Conservation (phyloP, 2,797 vertebrate species). For the Micropoecilia bifurca region DNA sequence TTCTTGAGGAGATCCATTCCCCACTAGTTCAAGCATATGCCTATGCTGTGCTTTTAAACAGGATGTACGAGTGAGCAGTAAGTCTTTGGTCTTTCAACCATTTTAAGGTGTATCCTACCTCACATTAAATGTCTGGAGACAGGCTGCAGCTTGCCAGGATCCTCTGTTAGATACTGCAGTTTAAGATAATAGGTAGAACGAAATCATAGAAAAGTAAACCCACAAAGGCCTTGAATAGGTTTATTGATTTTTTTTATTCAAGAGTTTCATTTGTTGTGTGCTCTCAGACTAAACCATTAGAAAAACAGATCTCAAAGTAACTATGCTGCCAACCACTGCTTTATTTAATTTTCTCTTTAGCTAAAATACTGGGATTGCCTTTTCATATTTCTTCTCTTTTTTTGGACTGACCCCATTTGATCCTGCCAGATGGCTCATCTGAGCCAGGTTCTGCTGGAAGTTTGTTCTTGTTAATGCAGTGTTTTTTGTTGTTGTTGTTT, state of each 20-base stretch:
- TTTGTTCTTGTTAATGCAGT: background rate
- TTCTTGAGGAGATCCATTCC: background rate
- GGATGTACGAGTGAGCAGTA: background rate
- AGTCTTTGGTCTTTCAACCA: background rate
- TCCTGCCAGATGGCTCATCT: background rate
- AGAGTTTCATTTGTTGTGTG: background rate
- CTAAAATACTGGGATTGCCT: background rate
- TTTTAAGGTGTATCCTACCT: background rate
- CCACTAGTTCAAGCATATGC: background rate
- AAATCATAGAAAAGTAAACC: background rate
- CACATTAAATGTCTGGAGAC: background rate
- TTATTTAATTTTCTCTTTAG: constrained; percentile 1
- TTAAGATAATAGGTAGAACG: background rate
- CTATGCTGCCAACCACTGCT: background rate
- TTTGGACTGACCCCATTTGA: background rate
- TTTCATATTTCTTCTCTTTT: background rate
- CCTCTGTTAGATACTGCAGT: background rate
- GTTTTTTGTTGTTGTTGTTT: background rate
- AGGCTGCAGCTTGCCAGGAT: background rate
- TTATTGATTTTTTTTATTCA: background rate
- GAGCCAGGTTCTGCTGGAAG: background rate
- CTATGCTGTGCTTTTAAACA: background rate
- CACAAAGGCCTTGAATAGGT: background rate
- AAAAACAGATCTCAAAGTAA: background rate
- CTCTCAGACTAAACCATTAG: background rate